Evolutionary conservation across 2,888 invertebrate species (phyloP), one percentile per base, ranked within the genome.

Genomic region (Tribolium freemani): DNA sequence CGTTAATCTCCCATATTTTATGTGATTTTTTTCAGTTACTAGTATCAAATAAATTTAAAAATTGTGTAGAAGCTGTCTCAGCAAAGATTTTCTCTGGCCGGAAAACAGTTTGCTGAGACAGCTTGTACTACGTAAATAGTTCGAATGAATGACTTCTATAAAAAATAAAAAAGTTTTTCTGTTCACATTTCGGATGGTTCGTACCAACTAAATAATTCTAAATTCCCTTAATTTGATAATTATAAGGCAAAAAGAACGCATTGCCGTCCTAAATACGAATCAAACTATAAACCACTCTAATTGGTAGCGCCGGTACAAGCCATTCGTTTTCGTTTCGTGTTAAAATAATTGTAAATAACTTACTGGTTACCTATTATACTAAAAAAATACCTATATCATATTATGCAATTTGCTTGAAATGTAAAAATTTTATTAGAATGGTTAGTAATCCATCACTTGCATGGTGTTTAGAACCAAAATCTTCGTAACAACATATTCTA

Each of bases 341-440:
- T 38, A 5, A n/a, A 26, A 26, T 26, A 69, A 74, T 64, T 78
- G 75, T 77, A 77, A 70, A 77, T 77, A 79, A 58, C 72, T 73
- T 75, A 75, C 75, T 73, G 73, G 73, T 77, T 77, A 73, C 72
- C 69, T 72, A 72, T 51, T 69, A 71, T 61, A 71, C 21, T 71
- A 72, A 60, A 54, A 63, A 69, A 64, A 38, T 38, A 38, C 38
- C 38, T 74, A 70, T 75, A 72, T 73, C 70, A 73, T 69, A 71
- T 69, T 60, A 75, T 70, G 74, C 75, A 76, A 71, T 63, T 73
- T 56, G 77, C 77, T 77, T 77, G 71, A 67, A 71, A 73, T 75
- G 51, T 69, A 66, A 74, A 72, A 68, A 74, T 58, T 51, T 73
- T 69, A 74, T 71, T 76, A 77, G 74, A 67, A 53, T 71, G 71